These are phyloP conservation scores for Saguinus imperator DNA, from an alignment of 2,113 vertebrate species.

Conservation along the genomic window DNA sequence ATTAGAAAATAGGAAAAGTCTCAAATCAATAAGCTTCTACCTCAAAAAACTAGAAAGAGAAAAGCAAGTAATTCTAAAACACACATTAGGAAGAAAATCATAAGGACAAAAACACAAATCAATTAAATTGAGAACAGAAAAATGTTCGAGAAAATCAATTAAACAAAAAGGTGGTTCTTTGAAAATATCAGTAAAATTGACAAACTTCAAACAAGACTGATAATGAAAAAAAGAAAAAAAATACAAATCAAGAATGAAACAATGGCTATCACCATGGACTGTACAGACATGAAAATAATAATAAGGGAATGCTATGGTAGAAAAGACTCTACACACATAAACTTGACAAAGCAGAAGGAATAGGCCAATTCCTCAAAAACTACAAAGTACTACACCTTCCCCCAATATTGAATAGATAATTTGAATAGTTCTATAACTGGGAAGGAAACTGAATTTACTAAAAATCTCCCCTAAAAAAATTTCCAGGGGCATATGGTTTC, in stretches of 20 bases:
- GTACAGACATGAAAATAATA: background rate
- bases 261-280: background rate
- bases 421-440: background rate
- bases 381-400: background rate
- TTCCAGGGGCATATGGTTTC: background rate
- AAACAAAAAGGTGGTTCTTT: background rate
- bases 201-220: background rate
- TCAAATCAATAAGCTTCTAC: background rate
- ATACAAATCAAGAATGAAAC: background rate
- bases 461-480: background rate
- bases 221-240: background rate
- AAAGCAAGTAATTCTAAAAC: background rate
- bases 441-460: background rate
- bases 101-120: background rate
- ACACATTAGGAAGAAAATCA: background rate
- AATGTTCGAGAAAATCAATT: background rate
- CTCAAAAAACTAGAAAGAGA: background rate
- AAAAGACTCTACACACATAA: background rate
- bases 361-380: background rate
- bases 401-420: background rate
- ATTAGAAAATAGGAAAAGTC: background rate
- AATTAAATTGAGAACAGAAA: constrained; percentile 5
- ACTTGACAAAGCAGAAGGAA: background rate
- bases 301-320: background rate
- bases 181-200: constrained; percentile 7